Percentiles rank a stretch among this genome's conserved stretches.
These are phyloP conservation scores for Eucera pruinosa DNA, from an alignment of 2,888 invertebrate genomes.

Conservation along the genomic window DNA sequence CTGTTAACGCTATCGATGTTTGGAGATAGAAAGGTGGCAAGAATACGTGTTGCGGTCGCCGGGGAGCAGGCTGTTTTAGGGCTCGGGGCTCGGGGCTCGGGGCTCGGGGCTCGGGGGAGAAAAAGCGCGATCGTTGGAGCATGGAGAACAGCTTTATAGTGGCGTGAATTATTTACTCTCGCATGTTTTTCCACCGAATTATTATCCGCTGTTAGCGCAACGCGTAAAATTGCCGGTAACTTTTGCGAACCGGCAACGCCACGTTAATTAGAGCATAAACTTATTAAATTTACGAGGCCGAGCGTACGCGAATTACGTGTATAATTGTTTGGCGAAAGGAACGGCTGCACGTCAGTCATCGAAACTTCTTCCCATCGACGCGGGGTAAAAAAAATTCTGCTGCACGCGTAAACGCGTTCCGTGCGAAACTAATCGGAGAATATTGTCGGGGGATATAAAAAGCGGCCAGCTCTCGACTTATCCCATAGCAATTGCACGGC, in stretches of 20 bases:
- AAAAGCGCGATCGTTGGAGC: constrained; percentile 61
- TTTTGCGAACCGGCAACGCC: constrained; percentile 31
- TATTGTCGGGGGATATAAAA: constrained; percentile 22
- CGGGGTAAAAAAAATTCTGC: not conserved
- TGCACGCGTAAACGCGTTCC: constrained; percentile 14
- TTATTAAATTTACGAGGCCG: constrained; percentile 58
- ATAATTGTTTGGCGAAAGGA: constrained; percentile 44
- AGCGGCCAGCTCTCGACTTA: constrained; percentile 15
- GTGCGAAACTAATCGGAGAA: constrained; percentile 51
- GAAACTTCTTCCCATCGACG: constrained; percentile 17
- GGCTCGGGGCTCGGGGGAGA: constrained; percentile 12
- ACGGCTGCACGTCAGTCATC: too few relatives aligned
- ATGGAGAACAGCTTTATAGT: constrained; percentile 62
- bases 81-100: not conserved
- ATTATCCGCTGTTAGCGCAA: constrained; percentile 36
- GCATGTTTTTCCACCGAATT: constrained; percentile 45
- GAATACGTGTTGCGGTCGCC: constrained; percentile 55
- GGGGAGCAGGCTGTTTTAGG: constrained; percentile 11
- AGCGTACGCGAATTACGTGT: constrained; percentile 20
- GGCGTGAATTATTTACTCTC: constrained; percentile 67
- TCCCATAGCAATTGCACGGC: not conserved
- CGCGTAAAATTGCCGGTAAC: constrained; percentile 30
- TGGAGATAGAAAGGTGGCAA: constrained; percentile 30
- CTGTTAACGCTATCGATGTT: constrained; percentile 34
- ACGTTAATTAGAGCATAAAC: constrained; percentile 67